Conservation (phyloP, 1,140 invertebrate genomes). For the Manduca sexta region DNA sequence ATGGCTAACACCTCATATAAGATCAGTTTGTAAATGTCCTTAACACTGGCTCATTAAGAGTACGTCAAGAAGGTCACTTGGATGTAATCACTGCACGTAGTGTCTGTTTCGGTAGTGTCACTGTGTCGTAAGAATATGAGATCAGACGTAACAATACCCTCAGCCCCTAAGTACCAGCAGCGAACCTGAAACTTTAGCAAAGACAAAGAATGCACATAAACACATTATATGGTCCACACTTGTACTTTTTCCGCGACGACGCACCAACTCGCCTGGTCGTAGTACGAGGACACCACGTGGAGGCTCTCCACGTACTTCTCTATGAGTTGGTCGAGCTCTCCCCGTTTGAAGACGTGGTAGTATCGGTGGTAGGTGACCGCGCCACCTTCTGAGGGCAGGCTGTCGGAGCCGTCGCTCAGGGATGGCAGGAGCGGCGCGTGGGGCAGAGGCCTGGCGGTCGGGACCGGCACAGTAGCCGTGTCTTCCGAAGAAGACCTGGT, state of each 20-base stretch:
- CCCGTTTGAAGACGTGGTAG: slow-evolving; percentile 97
- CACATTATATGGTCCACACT: slow-evolving; percentile 92
- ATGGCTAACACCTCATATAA: slow-evolving; percentile 25
- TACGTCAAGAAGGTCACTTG: slow-evolving; percentile 57
- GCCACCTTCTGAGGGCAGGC: slow-evolving; percentile 82
- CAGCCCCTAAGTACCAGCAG: slow-evolving; percentile 18
- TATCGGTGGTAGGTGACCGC: slow-evolving; percentile 94
- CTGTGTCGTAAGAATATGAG: slow-evolving; percentile 25
- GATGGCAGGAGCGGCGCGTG: slow-evolving; percentile 74
- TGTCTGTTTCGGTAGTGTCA: slow-evolving; percentile 23
- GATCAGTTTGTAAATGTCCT: slow-evolving; percentile 25
- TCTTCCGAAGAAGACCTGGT: slow-evolving; percentile 62
- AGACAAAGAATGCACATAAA: slow-evolving; percentile 12
- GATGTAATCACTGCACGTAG: slow-evolving; percentile 41
- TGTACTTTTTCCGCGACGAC: slow-evolving; percentile 96
- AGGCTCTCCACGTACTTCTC: slow-evolving; percentile 94
- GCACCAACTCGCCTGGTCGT: slow-evolving; percentile 98
- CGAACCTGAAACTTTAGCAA: slow-evolving; percentile 9
- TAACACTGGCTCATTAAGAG: slow-evolving; percentile 37
- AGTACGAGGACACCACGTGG: slow-evolving; percentile 95
- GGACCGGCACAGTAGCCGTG: slow-evolving; percentile 50
- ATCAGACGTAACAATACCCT: slow-evolving; percentile 5
- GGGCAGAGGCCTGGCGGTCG: slow-evolving; percentile 53
- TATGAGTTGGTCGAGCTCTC: slow-evolving; percentile 94
- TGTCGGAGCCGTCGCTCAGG: slow-evolving; percentile 84